Base-by-base conservation (phyloP, 1,140 invertebrate species). In the Cydia amplana region DNA sequence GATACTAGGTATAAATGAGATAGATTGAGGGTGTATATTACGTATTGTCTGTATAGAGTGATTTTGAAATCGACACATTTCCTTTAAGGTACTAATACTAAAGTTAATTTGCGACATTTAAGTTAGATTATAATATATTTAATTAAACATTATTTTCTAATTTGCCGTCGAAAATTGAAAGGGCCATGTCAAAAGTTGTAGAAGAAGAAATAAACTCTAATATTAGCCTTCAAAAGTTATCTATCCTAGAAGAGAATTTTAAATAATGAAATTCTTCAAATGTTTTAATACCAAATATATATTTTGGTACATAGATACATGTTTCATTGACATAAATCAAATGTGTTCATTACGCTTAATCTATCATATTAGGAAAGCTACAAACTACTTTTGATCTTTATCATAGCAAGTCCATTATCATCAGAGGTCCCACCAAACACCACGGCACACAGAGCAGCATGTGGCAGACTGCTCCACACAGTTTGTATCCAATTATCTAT, bases 401-500 rank as follows among this genome's bases (percentile, higher is more conserved):
- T 78, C 86, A 93, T 90, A 63, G 88, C 89, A 65, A 93, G 74
- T 28, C 91, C 91, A 89, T 91, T 93, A 60, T 88, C 83, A 79
- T 73, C 82, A 43, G 78, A 74, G 60, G 87, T 87, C 10, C 91
- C 91, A 83, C 90, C 85, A 83, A 93, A 90, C 14, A 93, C 67
- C 60, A 93, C 76, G 75, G 88, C 89, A 89, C 74, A 88, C n/a
- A 93, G 78, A n/a, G 84, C 78, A 60, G 83, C 82, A 32, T 85
- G 73, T 65, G 93, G 93, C 10, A 94, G 87, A 77, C 89, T 89
- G 43, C 94, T 86, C 94, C 95, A 96, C 74, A 96, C 81, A 73
- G 93, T 94, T 36, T 94, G 81, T 16, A 96, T 91, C 94, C 95
- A 95, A 72, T 93, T 93, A 85, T 96, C 94, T 49, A 96, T 82